These are phyloP conservation scores for Hirudinaria manillensis DNA, from an alignment of 2,888 invertebrate species.

Conservation along the genomic window DNA sequence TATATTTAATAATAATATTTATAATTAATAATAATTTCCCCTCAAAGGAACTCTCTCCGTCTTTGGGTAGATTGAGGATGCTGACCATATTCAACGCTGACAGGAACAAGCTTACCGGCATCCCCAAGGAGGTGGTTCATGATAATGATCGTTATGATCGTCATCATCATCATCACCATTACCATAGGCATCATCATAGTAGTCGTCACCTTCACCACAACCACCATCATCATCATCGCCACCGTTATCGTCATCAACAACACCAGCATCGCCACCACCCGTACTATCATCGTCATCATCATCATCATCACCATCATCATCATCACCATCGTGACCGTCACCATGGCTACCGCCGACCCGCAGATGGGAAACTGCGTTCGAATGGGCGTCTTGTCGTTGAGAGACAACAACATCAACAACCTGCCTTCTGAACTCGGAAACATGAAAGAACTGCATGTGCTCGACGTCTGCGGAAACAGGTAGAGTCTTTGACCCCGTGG, in stretches of 20 bases:
- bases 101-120: conserved; percentile 80
- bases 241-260: conserved; percentile 4
- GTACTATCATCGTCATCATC: background rate
- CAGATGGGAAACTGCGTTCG: conserved; percentile 28
- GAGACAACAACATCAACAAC: conserved; percentile 19
- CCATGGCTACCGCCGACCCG: background rate
- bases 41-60: conserved; percentile 70
- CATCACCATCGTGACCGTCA: background rate
- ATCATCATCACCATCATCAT: background rate
- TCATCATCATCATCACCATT: conserved; percentile 32
- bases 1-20: background rate
- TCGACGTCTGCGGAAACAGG: conserved; percentile 32
- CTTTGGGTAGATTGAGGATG: conserved; percentile 82
- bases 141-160: conserved; percentile 30
- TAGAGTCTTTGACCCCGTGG: background rate
- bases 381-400: conserved; percentile 29
- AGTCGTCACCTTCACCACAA: conserved; percentile 2
- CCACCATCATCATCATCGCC: conserved; percentile 4
- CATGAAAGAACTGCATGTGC: conserved; percentile 27
- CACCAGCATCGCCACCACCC: background rate
- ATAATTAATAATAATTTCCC: background rate
- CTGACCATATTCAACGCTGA: conserved; percentile 94
- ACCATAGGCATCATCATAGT: conserved; percentile 40
- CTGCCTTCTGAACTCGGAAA: conserved; percentile 27
- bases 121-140: conserved; percentile 75